Evolutionary conservation across 2,113 vertebrate species (phyloP).

Genomic region (Apus apus): DNA sequence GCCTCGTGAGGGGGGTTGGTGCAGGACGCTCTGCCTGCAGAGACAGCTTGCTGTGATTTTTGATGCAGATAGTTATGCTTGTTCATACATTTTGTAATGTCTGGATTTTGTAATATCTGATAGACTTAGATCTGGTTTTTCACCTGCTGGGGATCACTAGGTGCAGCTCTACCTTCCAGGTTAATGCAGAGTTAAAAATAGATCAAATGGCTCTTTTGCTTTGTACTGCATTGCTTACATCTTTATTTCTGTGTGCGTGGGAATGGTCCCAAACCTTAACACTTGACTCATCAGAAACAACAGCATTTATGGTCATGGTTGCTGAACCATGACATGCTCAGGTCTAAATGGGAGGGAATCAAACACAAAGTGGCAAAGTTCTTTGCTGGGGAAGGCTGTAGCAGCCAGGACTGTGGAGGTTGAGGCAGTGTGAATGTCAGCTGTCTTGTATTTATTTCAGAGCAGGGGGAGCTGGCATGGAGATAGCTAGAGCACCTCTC

Average conservation of each 20-base stretch:
- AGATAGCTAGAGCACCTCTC: neutral
- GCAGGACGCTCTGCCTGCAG: neutral
- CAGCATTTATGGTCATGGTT: neutral
- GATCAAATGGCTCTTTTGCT: neutral
- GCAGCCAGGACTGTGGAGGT: neutral
- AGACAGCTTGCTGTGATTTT: neutral
- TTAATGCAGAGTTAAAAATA: neutral
- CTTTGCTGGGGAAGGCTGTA: neutral
- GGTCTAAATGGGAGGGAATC: neutral
- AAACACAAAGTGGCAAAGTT: neutral
- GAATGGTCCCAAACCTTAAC: neutral
- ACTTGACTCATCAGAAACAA: neutral
- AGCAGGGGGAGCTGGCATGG: neutral
- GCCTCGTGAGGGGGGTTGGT: neutral
- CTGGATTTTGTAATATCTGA: neutral
- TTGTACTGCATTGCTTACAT: constrained; percentile 8
- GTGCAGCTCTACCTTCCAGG: neutral
- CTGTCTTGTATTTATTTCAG: neutral
- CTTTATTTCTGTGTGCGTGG: constrained; percentile 9
- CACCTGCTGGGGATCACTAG: neutral
- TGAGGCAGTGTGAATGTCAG: neutral
- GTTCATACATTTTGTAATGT: neutral
- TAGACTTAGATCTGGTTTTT: neutral
- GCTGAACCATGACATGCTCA: neutral
- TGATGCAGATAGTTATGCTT: neutral